Percentiles rank a stretch among this genome's conserved stretches.
These are phyloP conservation scores for Carduelis carduelis DNA, from an alignment of 2,797 vertebrate species.

Conservation along the genomic window DNA sequence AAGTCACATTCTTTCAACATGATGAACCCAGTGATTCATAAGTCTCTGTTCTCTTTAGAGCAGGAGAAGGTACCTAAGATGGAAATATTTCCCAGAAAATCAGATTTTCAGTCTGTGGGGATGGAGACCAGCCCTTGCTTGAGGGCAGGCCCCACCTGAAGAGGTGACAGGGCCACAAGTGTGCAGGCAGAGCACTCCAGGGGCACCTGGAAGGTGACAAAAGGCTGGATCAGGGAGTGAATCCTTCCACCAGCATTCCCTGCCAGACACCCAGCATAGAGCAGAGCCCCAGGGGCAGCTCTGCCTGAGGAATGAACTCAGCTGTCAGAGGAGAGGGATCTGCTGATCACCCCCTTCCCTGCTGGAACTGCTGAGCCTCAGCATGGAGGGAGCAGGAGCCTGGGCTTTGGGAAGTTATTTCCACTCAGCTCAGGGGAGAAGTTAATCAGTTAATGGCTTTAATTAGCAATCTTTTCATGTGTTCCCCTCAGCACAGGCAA, in stretches of 20 bases:
- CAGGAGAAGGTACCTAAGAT: not conserved
- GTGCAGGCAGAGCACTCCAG: not conserved
- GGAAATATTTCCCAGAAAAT: not conserved
- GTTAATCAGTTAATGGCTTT: not conserved
- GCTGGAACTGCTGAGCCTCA: not conserved
- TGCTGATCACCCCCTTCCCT: not conserved
- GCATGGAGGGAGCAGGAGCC: not conserved
- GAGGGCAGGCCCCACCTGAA: not conserved
- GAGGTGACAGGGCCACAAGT: not conserved
- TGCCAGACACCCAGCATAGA: fast-evolving
- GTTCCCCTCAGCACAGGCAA: not conserved
- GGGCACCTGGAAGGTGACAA: not conserved
- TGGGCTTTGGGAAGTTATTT: not conserved
- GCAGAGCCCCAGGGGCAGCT: not conserved
- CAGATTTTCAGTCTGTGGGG: fast-evolving
- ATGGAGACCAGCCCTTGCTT: not conserved
- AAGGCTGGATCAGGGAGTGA: not conserved
- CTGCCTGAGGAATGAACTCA: not conserved
- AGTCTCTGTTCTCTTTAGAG: not conserved
- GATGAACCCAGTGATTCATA: slow-evolving; percentile 51
- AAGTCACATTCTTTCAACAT: slow-evolving; percentile 16
- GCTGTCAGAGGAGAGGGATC: not conserved
- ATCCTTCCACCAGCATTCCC: not conserved
- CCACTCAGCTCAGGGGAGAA: not conserved
- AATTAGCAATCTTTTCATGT: slow-evolving; percentile 14